A percentile compares a stretch with the other conserved stretches of the same genome.
phyloP scores from a whole-genome alignment of 2,888 invertebrate genomes.

The Mimachlamys varia region DNA sequence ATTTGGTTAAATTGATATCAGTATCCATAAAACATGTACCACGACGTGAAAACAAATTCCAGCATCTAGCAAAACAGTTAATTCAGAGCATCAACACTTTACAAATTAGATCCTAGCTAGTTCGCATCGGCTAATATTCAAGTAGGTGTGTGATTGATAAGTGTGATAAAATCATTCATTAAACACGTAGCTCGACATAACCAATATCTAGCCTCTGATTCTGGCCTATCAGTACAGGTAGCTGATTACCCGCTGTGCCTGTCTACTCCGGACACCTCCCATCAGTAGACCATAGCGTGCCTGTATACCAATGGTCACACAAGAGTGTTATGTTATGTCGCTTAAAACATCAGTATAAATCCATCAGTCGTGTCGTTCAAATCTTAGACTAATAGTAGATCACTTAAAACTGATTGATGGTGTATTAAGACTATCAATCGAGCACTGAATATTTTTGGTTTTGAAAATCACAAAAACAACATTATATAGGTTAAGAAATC shows the following conservation, averaged over 20 bases:
- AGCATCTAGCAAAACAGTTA: background rate
- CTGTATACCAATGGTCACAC: background rate
- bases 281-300: background rate
- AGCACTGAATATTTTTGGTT: no score
- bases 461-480: no score
- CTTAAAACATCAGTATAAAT: background rate
- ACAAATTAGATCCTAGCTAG: no score
- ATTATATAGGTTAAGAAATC: no score
- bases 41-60: background rate
- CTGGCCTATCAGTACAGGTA: background rate
- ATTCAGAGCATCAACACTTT: background rate
- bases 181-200: no score
- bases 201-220: background rate
- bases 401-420: no score
- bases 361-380: background rate
- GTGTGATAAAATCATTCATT: no score
- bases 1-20: background rate
- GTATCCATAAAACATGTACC: background rate
- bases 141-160: no score
- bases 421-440: no score
- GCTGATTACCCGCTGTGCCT: background rate
- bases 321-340: background rate
- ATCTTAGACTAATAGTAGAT: no score
- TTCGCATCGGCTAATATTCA: no score
- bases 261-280: background rate